Conservation (phyloP, 2,888 invertebrate species). For the Cheilosia impressa region DNA sequence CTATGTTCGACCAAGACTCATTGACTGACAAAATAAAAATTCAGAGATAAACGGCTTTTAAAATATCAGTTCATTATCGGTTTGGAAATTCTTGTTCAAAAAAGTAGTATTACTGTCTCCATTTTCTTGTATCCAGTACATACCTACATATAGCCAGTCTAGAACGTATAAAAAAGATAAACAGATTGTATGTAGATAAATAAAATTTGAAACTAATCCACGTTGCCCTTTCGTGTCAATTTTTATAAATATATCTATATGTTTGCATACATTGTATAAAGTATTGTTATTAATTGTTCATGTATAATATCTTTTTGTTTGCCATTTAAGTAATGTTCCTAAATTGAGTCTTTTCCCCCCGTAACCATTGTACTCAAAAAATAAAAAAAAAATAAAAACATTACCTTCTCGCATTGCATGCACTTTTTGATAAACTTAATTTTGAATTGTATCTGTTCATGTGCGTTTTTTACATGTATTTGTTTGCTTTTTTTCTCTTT, state of each 20-base stretch:
- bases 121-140: too few relatives aligned
- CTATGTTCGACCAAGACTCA: too few relatives aligned
- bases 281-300: constrained; percentile 34
- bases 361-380: constrained; percentile 24
- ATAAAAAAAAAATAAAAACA: constrained; percentile 2
- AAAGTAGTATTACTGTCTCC: too few relatives aligned
- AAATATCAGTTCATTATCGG: too few relatives aligned
- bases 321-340: constrained; percentile 11
- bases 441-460: constrained; percentile 70
- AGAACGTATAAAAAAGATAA: background rate
- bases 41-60: too few relatives aligned
- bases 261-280: constrained; percentile 36
- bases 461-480: constrained; percentile 77
- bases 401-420: constrained; percentile 59
- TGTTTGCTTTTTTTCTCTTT: constrained; percentile 81
- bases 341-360: constrained; percentile 6
- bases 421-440: constrained; percentile 58
- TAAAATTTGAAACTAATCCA: background rate
- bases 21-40: too few relatives aligned
- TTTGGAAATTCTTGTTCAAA: too few relatives aligned
- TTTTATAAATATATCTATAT: constrained; percentile 38
- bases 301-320: constrained; percentile 16
- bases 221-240: constrained; percentile 12
- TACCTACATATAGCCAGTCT: too few relatives aligned
- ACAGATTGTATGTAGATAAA: background rate